Evolutionary conservation across 2,888 invertebrate genomes (phyloP).

Genomic region (Allygus modestus): DNA sequence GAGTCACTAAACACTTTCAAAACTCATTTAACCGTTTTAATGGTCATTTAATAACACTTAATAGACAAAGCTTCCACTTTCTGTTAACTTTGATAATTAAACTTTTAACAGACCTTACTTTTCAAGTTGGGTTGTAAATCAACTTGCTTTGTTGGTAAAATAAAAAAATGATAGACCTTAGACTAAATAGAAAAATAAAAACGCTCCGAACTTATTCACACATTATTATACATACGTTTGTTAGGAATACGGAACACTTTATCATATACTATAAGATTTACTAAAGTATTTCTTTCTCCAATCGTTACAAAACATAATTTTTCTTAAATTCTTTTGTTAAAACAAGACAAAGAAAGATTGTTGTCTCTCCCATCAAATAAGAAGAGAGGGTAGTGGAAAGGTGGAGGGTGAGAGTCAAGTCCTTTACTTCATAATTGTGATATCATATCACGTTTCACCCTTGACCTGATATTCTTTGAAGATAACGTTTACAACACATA

Average conservation of each 20-base stretch:
- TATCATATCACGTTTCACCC: not conserved
- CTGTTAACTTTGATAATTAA: not conserved
- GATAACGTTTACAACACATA: not conserved
- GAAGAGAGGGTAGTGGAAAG: not conserved
- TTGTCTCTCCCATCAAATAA: not conserved
- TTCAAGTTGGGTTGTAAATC: too few relatives aligned
- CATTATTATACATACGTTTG: too few relatives aligned
- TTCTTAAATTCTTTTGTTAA: too few relatives aligned
- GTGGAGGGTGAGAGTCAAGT: not conserved
- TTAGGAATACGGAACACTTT: too few relatives aligned
- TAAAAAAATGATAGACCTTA: too few relatives aligned
- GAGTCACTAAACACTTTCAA: not conserved
- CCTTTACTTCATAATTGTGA: not conserved
- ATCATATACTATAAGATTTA: too few relatives aligned
- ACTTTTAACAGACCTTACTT: not conserved
- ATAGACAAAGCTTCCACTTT: not conserved
- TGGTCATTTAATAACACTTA: not conserved
- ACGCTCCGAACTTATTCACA: too few relatives aligned
- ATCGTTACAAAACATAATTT: too few relatives aligned
- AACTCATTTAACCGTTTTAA: not conserved
- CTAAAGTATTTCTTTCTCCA: too few relatives aligned
- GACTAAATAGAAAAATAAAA: too few relatives aligned
- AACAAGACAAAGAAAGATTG: not conserved
- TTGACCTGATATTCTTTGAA: not conserved
- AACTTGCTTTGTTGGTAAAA: too few relatives aligned